phyloP scores from a whole-genome alignment of 1,140 invertebrate genomes.

The Atta texana region DNA sequence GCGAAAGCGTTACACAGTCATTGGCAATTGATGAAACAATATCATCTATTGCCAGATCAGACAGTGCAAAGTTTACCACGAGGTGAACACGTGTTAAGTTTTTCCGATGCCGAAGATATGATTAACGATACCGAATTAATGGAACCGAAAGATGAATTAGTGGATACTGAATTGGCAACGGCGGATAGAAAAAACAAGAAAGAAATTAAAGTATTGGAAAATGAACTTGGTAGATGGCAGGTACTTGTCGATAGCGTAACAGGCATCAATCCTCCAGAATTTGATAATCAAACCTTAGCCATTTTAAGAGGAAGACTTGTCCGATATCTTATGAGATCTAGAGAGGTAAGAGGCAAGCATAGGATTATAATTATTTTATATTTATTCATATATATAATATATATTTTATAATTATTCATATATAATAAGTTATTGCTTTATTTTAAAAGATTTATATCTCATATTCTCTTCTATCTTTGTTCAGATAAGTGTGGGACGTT shows the following conservation, averaged over 20 bases:
- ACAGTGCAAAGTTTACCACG: constrained; percentile 89
- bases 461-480: constrained; percentile 14
- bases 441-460: constrained; percentile 33
- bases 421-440: constrained; percentile 11
- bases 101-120: constrained; percentile 97
- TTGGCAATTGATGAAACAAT: constrained; percentile 97
- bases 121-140: constrained; percentile 94
- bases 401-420: constrained; percentile 19
- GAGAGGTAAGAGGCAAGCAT: constrained; percentile 89
- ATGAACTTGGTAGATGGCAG: constrained; percentile 96
- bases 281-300: constrained; percentile 97
- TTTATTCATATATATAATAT: constrained; percentile 24
- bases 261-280: constrained; percentile 92
- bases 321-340: constrained; percentile 97
- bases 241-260: constrained; percentile 96
- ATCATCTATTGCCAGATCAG: constrained; percentile 96
- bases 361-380: not conserved
- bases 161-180: constrained; percentile 90
- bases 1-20: constrained; percentile 94
- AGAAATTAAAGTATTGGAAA: constrained; percentile 95
- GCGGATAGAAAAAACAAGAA: constrained; percentile 91
- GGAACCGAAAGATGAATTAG: constrained; percentile 92
- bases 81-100: constrained; percentile 91
- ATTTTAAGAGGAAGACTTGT: constrained; percentile 97
- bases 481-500: constrained; percentile 96